Percentiles rank a stretch among this genome's conserved stretches.
phyloP scores from a whole-genome alignment of 2,888 invertebrate species.

The Lithophane ornitopus region DNA sequence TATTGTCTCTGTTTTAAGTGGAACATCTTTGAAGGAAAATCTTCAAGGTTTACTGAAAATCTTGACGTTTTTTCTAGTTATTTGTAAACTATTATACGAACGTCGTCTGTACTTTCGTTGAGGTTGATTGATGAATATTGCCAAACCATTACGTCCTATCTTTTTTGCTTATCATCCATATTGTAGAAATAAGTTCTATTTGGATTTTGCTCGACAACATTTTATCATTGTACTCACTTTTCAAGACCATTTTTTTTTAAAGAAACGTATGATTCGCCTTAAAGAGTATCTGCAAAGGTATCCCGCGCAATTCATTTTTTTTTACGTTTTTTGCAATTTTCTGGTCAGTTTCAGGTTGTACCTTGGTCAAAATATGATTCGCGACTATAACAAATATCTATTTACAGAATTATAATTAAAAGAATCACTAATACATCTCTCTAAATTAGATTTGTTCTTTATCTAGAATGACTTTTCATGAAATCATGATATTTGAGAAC shows the following conservation, averaged over 20 bases:
- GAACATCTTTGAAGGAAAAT: constrained; percentile 13
- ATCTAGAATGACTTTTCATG: too few species aligned
- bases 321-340: too few species aligned
- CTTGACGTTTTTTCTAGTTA: constrained; percentile 15
- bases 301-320: too few species aligned
- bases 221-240: neutral
- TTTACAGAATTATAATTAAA: too few species aligned
- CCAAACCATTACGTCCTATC: constrained; percentile 24
- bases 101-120: constrained; percentile 37
- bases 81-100: constrained; percentile 26
- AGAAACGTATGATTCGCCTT: neutral
- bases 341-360: too few species aligned
- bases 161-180: constrained; percentile 53
- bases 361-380: too few species aligned
- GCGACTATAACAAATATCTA: too few species aligned
- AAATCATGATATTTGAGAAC: too few species aligned
- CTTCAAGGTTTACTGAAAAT: constrained; percentile 14
- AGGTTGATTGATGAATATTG: constrained; percentile 59
- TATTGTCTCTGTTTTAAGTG: constrained; percentile 48
- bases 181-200: constrained; percentile 22
- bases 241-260: neutral
- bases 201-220: constrained; percentile 10
- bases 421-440: too few species aligned
- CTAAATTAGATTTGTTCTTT: too few species aligned
- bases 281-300: neutral